Evolutionary conservation across 2,797 vertebrate species (phyloP).

Genomic region (Melopsittacus undulatus): DNA sequence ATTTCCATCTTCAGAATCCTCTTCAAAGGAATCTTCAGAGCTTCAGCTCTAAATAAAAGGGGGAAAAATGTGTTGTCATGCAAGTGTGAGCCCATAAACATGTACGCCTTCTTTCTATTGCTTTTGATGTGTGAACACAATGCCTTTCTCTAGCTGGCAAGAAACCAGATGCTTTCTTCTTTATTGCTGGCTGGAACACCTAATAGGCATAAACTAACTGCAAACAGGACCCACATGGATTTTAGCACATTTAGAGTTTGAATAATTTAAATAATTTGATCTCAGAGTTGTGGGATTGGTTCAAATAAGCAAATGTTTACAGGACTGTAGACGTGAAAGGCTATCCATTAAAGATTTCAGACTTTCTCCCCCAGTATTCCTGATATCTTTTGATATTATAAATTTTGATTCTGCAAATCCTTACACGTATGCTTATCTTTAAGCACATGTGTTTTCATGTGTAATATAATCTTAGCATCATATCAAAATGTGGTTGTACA

Average conservation of each 20-base stretch:
- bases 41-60: slow-evolving; percentile 16
- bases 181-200: slow-evolving; percentile 53
- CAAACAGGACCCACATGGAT: slow-evolving; percentile 59
- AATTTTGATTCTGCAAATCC: neutral
- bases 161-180: slow-evolving; percentile 53
- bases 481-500: neutral
- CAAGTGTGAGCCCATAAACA: slow-evolving; percentile 36
- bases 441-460: neutral
- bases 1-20: neutral
- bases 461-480: neutral
- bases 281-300: slow-evolving; percentile 42
- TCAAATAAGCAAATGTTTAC: slow-evolving; percentile 68
- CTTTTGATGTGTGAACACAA: slow-evolving; percentile 64
- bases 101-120: neutral
- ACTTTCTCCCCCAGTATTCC: neutral
- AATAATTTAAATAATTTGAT: slow-evolving; percentile 77
- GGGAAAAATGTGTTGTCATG: neutral
- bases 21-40: slow-evolving; percentile 51
- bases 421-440: neutral
- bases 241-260: slow-evolving; percentile 69
- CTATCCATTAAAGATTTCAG: neutral
- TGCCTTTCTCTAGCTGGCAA: slow-evolving; percentile 52
- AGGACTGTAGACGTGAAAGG: neutral
- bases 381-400: neutral
- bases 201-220: slow-evolving; percentile 70